Percentiles rank a stretch among this genome's conserved stretches.
phyloP scores from a whole-genome alignment of 2,888 invertebrate species.

The Lycocerus yunnanus region DNA sequence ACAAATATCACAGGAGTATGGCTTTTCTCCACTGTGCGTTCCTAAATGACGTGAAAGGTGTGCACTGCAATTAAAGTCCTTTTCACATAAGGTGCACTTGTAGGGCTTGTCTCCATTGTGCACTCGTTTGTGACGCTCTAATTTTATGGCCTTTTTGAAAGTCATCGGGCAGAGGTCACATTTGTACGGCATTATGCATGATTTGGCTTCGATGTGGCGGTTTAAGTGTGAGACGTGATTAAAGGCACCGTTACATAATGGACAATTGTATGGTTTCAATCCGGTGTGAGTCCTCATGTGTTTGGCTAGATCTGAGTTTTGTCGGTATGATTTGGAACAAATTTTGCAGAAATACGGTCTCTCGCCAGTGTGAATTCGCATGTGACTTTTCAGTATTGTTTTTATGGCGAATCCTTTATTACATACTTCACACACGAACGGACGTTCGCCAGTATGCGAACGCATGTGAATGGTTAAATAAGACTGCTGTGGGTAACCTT shows the following conservation, averaged over 20 bases:
- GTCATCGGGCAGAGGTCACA: slow-evolving; percentile 15
- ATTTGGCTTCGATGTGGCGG: slow-evolving; percentile 20
- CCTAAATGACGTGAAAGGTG: slow-evolving; percentile 25
- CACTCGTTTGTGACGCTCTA: slow-evolving; percentile 19
- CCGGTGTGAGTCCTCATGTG: slow-evolving; percentile 24
- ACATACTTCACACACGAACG: slow-evolving; percentile 24
- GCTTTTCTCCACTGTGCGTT: slow-evolving; percentile 15
- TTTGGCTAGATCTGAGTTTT: slow-evolving; percentile 24
- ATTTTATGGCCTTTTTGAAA: slow-evolving; percentile 15
- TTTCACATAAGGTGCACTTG: slow-evolving; percentile 26
- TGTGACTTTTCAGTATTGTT: slow-evolving; percentile 23
- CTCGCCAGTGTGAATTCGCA: slow-evolving; percentile 25
- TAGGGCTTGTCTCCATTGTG: slow-evolving; percentile 27
- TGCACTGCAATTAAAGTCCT: slow-evolving; percentile 26
- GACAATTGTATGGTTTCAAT: slow-evolving; percentile 20
- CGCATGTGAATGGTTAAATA: slow-evolving; percentile 26
- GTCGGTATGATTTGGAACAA: slow-evolving; percentile 22
- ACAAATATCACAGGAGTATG: slow-evolving; percentile 28
- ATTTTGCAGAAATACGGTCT: slow-evolving; percentile 20
- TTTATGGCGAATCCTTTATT: slow-evolving; percentile 17
- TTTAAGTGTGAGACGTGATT: slow-evolving; percentile 29
- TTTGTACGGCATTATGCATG: slow-evolving; percentile 21
- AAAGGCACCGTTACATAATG: slow-evolving; percentile 18
- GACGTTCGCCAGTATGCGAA: slow-evolving; percentile 27
- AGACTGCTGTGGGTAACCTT: slow-evolving; percentile 22